A percentile compares a stretch with the other conserved stretches of the same genome.
Evolutionary conservation across 1,140 invertebrate genomes (phyloP).

Genomic region (Drosophila ficusphila): DNA sequence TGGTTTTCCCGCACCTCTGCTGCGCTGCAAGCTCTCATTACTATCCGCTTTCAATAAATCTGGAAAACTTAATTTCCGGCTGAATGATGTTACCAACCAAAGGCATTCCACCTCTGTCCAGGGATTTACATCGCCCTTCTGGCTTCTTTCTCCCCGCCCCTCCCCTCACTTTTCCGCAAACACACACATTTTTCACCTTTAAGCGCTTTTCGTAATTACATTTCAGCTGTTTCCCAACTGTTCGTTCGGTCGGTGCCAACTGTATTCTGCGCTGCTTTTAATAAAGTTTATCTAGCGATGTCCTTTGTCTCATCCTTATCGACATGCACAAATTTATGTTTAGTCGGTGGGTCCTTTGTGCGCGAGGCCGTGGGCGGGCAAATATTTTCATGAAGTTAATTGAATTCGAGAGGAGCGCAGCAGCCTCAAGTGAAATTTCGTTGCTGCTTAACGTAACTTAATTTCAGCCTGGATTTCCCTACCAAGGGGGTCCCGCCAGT

Average conservation of each 20-base stretch:
- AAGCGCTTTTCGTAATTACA: conserved; percentile 82
- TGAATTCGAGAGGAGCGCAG: conserved; percentile 70
- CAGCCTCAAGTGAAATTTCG: conserved; percentile 62
- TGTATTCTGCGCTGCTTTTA: conserved; percentile 59
- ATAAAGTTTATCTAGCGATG: conserved; percentile 82
- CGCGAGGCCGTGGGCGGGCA: conserved; percentile 65
- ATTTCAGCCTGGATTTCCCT: conserved; percentile 54
- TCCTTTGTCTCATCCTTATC: conserved; percentile 79
- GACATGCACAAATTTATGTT: conserved; percentile 79
- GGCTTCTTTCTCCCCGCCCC: conserved; percentile 2
- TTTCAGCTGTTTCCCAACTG: conserved; percentile 72
- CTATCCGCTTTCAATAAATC: conserved; percentile 84
- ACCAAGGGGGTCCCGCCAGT: conserved; percentile 14
- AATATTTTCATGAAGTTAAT: conserved; percentile 83
- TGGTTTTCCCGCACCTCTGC: conserved; percentile 14
- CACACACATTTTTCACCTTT: conserved; percentile 74
- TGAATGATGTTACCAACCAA: conserved; percentile 69
- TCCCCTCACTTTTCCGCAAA: background rate
- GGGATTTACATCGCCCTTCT: conserved; percentile 1
- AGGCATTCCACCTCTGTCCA: conserved; percentile 8
- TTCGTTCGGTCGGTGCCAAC: conserved; percentile 17
- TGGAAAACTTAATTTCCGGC: conserved; percentile 83
- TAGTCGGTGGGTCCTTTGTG: conserved; percentile 51
- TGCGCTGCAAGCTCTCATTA: conserved; percentile 64
- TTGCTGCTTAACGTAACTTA: conserved; percentile 70